phyloP scores from a whole-genome alignment of 2,113 vertebrate genomes.

The Chaetorhynchus papuensis region DNA sequence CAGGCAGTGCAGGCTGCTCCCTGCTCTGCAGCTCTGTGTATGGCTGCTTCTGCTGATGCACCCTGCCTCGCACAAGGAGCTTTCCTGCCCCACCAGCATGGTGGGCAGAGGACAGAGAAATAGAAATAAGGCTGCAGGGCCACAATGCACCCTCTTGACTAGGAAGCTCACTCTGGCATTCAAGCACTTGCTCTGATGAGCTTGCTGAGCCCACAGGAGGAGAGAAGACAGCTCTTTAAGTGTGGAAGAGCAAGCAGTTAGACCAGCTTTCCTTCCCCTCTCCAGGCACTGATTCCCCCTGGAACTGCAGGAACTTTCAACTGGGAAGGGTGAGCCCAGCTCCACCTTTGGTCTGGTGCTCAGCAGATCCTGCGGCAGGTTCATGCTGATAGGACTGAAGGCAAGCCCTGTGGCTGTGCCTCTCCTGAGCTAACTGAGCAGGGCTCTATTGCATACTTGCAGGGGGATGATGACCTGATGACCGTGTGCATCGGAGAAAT shows the following conservation, averaged over 20 bases:
- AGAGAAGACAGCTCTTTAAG: background rate
- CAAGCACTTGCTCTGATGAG: background rate
- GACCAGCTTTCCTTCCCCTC: background rate
- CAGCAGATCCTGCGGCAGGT: background rate
- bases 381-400: background rate
- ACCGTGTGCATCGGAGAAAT: conserved; percentile 88
- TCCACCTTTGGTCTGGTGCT: background rate
- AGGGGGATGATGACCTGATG: conserved; percentile 88
- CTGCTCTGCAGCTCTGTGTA: background rate
- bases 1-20: background rate
- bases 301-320: background rate
- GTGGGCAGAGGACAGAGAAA: background rate
- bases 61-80: background rate
- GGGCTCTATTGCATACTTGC: background rate
- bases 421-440: background rate
- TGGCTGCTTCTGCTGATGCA: background rate
- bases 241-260: background rate
- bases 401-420: background rate
- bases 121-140: background rate
- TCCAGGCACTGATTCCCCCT: background rate
- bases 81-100: background rate
- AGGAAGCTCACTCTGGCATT: background rate
- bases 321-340: background rate
- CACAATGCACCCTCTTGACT: background rate
- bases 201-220: background rate